Base-by-base conservation (phyloP, 2,797 vertebrate species). In the Phylloscopus collybita region DNA sequence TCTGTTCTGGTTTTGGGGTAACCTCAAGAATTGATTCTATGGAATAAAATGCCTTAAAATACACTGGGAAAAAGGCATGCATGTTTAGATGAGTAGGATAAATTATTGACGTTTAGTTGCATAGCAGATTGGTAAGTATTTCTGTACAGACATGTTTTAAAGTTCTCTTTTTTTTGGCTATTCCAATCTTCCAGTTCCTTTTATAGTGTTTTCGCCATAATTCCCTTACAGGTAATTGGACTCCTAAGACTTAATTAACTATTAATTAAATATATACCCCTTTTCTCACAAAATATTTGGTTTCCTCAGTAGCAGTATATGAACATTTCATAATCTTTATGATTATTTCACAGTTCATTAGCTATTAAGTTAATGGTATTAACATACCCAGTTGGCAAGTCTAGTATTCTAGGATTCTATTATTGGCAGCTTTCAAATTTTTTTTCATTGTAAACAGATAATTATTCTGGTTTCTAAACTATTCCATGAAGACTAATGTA, bases 1-100 rank as follows among this genome's bases (percentile, higher is more conserved):
- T 97, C 93, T 94, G 91, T 64, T 97, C 91, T 91, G 73, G 49
- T 57, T 96, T 92, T 92, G 70, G 45, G 85, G 23, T 90, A 90
- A 70, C 64, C 38, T 92, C 40, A 90, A 67, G 70, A 92, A 84
- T 76, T 73, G 36, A 75, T 90, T 91, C 61, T 80, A 10, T 91
- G 80, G 53, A 90, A 72, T 82, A 79, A 86, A 92, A 75, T 75
- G 51, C 69, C 57, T 92, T 88, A 81, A 88, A 96, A 84, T 80
- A 76, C 56, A 47, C 49, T 47, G 60, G 70, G 11, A 53, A 93
- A 88, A 91, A 90, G 21, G 6, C 65, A 84, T 51, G 25, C 49
- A 45, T 90, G 76, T 90, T 95, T 95, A 85, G 78, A 90, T 70
- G 26, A 76, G 36, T 60, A 54, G 56, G 83, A 86, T 84, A 90